Evolutionary conservation across 2,797 vertebrate genomes (phyloP).

Genomic region (Scolopax rusticola): DNA sequence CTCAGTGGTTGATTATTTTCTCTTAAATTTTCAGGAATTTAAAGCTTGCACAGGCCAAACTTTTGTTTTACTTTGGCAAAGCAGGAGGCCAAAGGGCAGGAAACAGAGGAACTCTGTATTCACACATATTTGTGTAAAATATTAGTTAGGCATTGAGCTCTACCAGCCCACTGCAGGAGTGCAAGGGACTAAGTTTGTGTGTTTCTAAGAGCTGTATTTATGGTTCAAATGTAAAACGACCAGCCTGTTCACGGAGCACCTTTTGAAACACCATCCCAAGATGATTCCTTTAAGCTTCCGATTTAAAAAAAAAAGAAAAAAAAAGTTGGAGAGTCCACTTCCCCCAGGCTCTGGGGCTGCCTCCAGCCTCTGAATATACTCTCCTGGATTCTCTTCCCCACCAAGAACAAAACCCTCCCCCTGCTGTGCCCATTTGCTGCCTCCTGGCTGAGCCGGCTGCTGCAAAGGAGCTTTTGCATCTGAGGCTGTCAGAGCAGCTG

Average conservation of each 20-base stretch:
- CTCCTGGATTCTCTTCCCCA: constrained; percentile 23
- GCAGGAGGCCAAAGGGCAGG: neutral
- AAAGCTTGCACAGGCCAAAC: constrained; percentile 35
- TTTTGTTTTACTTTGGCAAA: constrained; percentile 47
- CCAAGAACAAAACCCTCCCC: constrained; percentile 57
- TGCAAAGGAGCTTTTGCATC: constrained; percentile 43
- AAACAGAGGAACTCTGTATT: constrained; percentile 9
- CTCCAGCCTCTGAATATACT: neutral
- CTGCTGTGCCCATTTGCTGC: constrained; percentile 63
- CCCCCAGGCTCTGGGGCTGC: neutral
- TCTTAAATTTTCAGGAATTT: constrained; percentile 50
- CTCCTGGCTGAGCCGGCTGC: constrained; percentile 22
- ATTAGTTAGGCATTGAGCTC: neutral
- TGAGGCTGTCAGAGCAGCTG: neutral
- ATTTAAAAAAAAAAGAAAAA: neutral
- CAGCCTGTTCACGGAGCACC: neutral
- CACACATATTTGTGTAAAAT: neutral
- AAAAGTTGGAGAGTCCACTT: neutral
- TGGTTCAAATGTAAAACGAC: neutral
- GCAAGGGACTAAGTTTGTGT: neutral
- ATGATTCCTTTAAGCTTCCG: neutral
- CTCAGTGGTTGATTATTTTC: constrained; percentile 44
- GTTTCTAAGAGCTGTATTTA: neutral
- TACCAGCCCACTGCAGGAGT: neutral
- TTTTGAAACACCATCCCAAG: neutral